Evolutionary conservation across 2,113 vertebrate species (phyloP), one percentile per base, ranked within the genome.

Genomic region (Sapayoa aenigma): DNA sequence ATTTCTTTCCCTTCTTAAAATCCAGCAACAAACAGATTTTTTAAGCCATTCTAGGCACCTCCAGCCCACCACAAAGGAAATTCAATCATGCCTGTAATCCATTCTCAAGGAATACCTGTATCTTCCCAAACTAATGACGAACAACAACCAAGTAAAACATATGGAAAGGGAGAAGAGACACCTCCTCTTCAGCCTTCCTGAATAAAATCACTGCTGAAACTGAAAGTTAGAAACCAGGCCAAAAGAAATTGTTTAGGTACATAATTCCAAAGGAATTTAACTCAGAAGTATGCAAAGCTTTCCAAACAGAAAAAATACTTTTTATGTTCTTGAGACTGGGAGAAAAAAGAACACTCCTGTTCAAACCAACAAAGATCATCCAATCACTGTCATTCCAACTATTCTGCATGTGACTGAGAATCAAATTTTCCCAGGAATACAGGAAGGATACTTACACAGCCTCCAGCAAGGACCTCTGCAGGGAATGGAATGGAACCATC

Each of bases 401-500:
- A 52, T 9, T 47, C 37, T 44, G 24, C 39, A 65, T 1, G 2
- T 52, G 59, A 73, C 81, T 41, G 39, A 79, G 74, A 93, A 96
- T 76, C 81, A 47, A 47, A 91, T 85, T 87, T 87, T 84, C 53
- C 39, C 25, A 72, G 63, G 18, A 56, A 71, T 50, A 77, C 46
- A 89, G 30, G 24, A 91, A 21, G 23, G 85, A 94, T 97, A 98
- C 99, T 98, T 98, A 99, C 99, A 98, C 98, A 99, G 96, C 98
- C 98, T 93, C 99, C 99, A 95, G 99, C 99, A 31, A 99, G 95
- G 74, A 99, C 53, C 98, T 99, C 99, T 79, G 98, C 99, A 6
- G 97, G 91, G 67, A 99, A 42, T 90, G 98, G 98, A 98, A 99
- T 98, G 27, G 98, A 98, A 93, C 98, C 96, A 91, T 99, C 99